Base-by-base conservation (phyloP, 2,888 invertebrate genomes). In the Drosophila monieri region DNA sequence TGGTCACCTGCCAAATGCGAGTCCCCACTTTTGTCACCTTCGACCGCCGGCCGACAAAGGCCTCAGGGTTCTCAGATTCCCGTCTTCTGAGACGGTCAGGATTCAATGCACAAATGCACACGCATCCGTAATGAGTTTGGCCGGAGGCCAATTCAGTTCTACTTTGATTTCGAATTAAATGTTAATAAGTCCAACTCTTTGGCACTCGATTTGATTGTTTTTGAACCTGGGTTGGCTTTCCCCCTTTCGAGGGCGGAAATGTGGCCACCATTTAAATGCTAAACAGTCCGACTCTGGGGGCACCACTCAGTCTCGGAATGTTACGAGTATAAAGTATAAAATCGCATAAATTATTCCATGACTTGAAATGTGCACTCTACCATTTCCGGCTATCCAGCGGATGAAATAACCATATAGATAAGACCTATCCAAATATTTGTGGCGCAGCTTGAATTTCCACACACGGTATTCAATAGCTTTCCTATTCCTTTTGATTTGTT, bases 161-260 rank as follows among this genome's bases (percentile, higher is more conserved):
- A 60, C 75, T 80, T 80, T 86, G 87, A 86, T 80, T 87, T 78
- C 76, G 73, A 81, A 81, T 81, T 84, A 81, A 81, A 87, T 87
- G 87, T 87, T 87, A 86, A 84, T 81, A 70, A 44, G 51, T 65
- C 37, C 78, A 77, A 80, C 87, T 80, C 85, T 77, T 81, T 84
- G 61, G 56, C 52, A 48, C 49, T 57, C 39, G 35, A 35, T 49
- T 18, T 18, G 18, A 43, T 43, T 18, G 23, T 30, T 6, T 51
- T 25, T 25, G 27, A 23, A 25, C 51, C 18, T 14, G 32, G 15
- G 21, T 41, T 32, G 5, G 27, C 15, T 51, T 51, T 59, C 54
- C 54, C 25, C 15, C 56, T 41, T 46, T 54, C 65, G 47, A 62
- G 69, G 77, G 73, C 81, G 87, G 81, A 87, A 87, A 81, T 80